Evolutionary conservation across 1,140 invertebrate genomes (phyloP), one percentile per base, ranked within the genome.

Genomic region (Drosophila rhopaloa): DNA sequence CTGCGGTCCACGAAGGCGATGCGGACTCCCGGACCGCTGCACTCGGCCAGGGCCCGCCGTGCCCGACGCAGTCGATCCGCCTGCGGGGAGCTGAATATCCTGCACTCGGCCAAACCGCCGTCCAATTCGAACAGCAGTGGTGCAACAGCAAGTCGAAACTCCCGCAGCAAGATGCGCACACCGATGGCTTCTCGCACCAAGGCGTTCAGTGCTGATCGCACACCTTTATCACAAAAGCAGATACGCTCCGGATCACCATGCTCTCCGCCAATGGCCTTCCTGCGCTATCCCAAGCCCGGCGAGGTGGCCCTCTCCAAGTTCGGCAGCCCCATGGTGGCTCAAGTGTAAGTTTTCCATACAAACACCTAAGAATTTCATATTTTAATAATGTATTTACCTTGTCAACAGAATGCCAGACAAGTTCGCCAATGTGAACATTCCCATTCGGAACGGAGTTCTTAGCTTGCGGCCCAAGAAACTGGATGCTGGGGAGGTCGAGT

Each of bases 241-340:
- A 38, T 27, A 7, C 75, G 66, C 4, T n/a, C 46, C 32, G 57
- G 58, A 9, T 84, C 95, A 5, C 93, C 93, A 4, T 93, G 94
- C 29, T 93, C 93, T 29, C 94, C 94, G 2, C 83, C 95, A 27
- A 68, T 89, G 80, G 93, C 94, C 55, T 86, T 95, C 29, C 67
- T 95, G 37, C 92, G 95, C 59, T 93, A 93, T 48, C 94, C 95
- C 5, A 93, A 94, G 55, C 91, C 93, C 57, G 95, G 94, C 35
- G 95, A 95, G 91, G 93, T 94, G 71, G 94, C 94, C 0, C 92
- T 95, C 19, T 95, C 94, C 37, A 93, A 95, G 90, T 93, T 93
- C 68, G 95, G 95, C 29, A 95, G 94, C 79, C 95, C 95, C 2
- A 88, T 95, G 2, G 91, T 95, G 53, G 93, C 94, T 0, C 88